phyloP scores from a whole-genome alignment of 2,113 vertebrate genomes.

The Oreochromis niloticus region DNA sequence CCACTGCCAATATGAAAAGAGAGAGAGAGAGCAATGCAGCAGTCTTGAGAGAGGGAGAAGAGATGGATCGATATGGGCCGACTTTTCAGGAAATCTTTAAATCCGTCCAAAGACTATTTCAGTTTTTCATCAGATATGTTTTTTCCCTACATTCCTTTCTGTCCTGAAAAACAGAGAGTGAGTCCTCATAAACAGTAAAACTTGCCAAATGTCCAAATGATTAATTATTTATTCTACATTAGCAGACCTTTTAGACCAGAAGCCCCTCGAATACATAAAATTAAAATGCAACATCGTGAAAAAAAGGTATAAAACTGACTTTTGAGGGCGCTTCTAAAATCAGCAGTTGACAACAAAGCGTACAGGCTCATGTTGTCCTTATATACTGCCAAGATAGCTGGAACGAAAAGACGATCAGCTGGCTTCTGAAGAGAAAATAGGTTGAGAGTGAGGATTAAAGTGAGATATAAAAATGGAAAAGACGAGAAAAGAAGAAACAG shows the following conservation, averaged over 20 bases:
- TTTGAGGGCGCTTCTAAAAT: neutral
- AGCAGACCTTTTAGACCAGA: neutral
- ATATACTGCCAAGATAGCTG: neutral
- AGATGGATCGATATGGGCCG: neutral
- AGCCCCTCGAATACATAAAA: neutral
- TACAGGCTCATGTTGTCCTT: neutral
- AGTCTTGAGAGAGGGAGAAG: neutral
- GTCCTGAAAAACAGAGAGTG: neutral
- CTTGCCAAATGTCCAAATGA: neutral
- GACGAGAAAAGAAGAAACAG: neutral
- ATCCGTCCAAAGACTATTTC: neutral
- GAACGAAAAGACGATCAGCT: neutral
- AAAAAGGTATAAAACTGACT: neutral
- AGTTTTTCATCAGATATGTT: neutral
- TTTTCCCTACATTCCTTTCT: neutral
- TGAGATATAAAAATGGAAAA: neutral
- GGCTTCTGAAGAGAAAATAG: neutral
- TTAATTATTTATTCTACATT: neutral
- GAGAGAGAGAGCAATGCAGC: neutral
- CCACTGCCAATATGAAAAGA: slow-evolving; percentile 3
- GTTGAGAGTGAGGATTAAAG: neutral
- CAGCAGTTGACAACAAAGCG: neutral
- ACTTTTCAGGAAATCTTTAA: neutral
- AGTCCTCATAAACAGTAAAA: neutral
- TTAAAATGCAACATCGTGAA: neutral